Base-by-base conservation (phyloP, 2,888 invertebrate species). In the Idaea dimidiata region DNA sequence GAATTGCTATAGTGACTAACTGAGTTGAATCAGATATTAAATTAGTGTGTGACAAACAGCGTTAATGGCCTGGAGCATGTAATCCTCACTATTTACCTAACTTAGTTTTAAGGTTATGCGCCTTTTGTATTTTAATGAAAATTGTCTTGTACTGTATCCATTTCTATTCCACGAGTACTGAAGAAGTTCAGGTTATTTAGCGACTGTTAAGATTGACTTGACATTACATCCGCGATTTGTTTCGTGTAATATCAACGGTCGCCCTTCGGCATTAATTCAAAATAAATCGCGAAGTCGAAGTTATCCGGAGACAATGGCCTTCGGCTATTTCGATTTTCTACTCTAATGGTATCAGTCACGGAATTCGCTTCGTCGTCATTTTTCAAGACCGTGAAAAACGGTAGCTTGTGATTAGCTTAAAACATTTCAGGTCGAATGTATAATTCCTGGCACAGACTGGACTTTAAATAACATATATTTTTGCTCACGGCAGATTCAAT, bases 321-420 rank as follows among this genome's bases (percentile, higher is more conserved):
- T 72, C 68, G 59, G 60, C 59, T 65, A 61, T 64, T 66, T 69
- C 68, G 59, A 66, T 62, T 66, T 66, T 67, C 63, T 61, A 64
- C 61, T 69, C 24, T 71, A 70, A 72, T 71, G 69, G 62, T 32
- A 67, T 56, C 57, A 63, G 72, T 70, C 72, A 72, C 72, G 72
- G 61, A 33, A 70, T 32, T 57, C 68, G 43, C 62, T 31, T 54
- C 62, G 61, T 43, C 7, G 43, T 43, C 24, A 43, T 43, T 43
- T 43, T 43, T 43, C 43, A 14, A 14, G 8, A 43, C 14, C 43
- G 1, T 10, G 14, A 14, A 43, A 24, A 24, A 24, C 1, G 24
- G 1, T 24, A 24, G n/a, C n/a, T 5, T 24, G 24, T 24, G 24
- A 24, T 24, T 1, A 24, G 1, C 24, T 24, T 5, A 5, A 24